Evolutionary conservation across 2,888 invertebrate species (phyloP), one percentile per base, ranked within the genome.

Genomic region (Lithosia quadra): DNA sequence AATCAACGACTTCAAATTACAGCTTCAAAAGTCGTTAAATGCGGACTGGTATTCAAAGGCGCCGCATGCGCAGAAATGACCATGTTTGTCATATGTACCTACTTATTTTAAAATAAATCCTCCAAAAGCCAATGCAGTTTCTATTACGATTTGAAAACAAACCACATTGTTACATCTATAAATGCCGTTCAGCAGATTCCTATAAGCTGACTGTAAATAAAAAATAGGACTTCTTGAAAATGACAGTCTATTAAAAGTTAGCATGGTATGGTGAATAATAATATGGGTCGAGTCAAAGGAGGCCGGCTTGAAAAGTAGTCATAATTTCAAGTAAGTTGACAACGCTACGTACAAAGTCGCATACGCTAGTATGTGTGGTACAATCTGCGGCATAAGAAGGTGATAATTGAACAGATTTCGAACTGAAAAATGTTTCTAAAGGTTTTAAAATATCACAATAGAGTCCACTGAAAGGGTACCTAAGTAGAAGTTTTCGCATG

Each of bases 1-100:
- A 89, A 90, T 86, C 86, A 86, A 87, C 85, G 87, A 84, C 76
- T 74, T 74, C 75, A 88, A 91, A 91, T 90, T 90, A 88, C 79
- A 82, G 84, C 74, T 84, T 81, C 73, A 76, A 77, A 79, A 78
- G 75, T 81, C 77, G 79, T 84, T 83, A 79, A 79, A 69, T 62
- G 61, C 63, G 72, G 59, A 36, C 58, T 53, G 55, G 13, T 21
- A 21, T 63, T 58, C 21, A 59, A 68, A 63, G 63, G 66, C 62
- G 28, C 72, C 63, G 71, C 64, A 34, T 53, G 59, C 59, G 21
- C 61, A 28, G 24, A 57, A 21, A 57, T 49, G 15, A 57, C 22
- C 43, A 34, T 60, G 22, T 43, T 15, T 33, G 24, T 43, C 43
- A 28, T 55, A n/a, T 58, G 11, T 7, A 2, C 28, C 28, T 28